Percentiles rank a stretch among this genome's conserved stretches.
Conservation (phyloP, 92 coral and sea anemone genomes). For the Porites cylindrica region DNA sequence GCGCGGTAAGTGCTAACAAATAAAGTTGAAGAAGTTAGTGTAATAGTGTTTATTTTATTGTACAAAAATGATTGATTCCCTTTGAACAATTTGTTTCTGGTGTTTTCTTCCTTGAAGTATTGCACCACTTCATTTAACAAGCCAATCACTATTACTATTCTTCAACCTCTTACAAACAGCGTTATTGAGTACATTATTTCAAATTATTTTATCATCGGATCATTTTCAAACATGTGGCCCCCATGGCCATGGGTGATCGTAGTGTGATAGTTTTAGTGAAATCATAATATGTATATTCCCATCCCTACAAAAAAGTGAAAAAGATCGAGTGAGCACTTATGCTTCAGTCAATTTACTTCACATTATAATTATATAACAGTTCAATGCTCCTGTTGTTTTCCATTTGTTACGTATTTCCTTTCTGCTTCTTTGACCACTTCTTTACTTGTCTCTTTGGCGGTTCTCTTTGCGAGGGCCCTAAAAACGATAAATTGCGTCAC, state of each 20-base stretch:
- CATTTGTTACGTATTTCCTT: slow-evolving; percentile 65
- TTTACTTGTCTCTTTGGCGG: slow-evolving; percentile 92
- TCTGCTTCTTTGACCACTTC: slow-evolving; percentile 86
- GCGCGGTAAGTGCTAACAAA: no score
- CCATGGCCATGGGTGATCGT: no score
- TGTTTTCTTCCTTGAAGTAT: no score
- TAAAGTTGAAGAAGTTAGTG: no score
- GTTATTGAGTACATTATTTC: background rate
- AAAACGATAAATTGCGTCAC: slow-evolving; percentile 9
- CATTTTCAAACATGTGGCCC: no score
- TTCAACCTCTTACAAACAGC: background rate
- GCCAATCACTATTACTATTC: background rate
- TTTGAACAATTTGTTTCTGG: no score
- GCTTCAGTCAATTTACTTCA: background rate
- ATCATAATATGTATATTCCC: no score
- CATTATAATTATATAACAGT: background rate
- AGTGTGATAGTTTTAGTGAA: no score
- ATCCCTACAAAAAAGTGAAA: background rate
- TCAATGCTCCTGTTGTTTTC: slow-evolving; percentile 14
- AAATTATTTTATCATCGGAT: background rate
- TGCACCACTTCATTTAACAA: no score
- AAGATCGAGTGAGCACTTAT: background rate
- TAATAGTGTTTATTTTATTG: no score
- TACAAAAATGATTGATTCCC: no score
- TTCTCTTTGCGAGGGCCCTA: slow-evolving; percentile 97